Percentiles rank a stretch among this genome's conserved stretches.
Evolutionary conservation across 2,888 invertebrate genomes (phyloP).

Genomic region (Apotomis betuletana): DNA sequence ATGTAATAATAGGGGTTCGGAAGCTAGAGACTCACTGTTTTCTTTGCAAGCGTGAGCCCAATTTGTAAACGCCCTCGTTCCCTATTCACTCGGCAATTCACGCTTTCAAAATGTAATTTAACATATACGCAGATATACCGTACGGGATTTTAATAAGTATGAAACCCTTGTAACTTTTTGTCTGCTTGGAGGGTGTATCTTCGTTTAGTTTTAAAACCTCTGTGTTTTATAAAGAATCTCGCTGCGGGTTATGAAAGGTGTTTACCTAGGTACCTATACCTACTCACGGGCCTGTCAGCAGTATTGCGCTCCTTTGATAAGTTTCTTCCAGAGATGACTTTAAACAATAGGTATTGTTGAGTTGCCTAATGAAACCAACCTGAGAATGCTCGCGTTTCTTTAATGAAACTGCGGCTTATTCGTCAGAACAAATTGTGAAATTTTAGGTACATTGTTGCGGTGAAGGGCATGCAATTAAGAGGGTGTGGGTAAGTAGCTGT

Average conservation of each 20-base stretch:
- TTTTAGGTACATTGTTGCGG: conserved; percentile 12
- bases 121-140: background rate
- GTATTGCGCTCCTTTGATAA: conserved; percentile 50
- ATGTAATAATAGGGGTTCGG: conserved; percentile 38
- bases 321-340: conserved; percentile 45
- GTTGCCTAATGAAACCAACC: conserved; percentile 41
- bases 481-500: conserved; percentile 31
- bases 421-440: conserved; percentile 29
- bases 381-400: conserved; percentile 18
- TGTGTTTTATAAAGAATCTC: background rate
- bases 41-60: conserved; percentile 29
- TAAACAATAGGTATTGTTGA: conserved; percentile 55
- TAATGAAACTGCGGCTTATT: conserved; percentile 16
- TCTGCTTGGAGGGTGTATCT: background rate
- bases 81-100: conserved; percentile 27
- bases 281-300: conserved; percentile 22
- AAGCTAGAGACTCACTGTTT: conserved; percentile 32
- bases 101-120: conserved; percentile 30
- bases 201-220: background rate
- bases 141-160: background rate
- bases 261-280: too few relatives aligned
- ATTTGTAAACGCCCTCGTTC: conserved; percentile 33
- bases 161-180: background rate
- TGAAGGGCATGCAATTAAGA: conserved; percentile 25
- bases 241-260: conserved; percentile 7